Evolutionary conservation across 2,888 invertebrate species (phyloP), one percentile per base, ranked within the genome.

Genomic region (Thalpophila matura): DNA sequence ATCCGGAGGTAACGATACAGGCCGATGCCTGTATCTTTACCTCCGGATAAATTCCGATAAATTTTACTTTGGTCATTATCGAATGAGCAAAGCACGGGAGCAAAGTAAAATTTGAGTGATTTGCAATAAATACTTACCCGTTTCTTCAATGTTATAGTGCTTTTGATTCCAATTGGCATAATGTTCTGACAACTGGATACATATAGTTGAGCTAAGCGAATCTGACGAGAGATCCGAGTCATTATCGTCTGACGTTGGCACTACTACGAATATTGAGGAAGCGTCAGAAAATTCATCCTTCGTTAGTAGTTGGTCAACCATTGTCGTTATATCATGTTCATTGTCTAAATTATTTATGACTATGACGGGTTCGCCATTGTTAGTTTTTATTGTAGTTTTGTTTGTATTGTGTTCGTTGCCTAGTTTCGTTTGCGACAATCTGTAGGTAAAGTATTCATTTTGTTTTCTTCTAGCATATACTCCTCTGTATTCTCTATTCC

Each of bases 221-320:
- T 43, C 24, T 1, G 51, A 55, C 6, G 49, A 35, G 2, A 22
- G 1, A 3, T 61, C 49, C 0, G 60, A 58, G 26, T 76, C 78
- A 37, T 80, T 81, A 22, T 85, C 85, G 3, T 86, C 84, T 22
- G 82, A 80, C 4, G 61, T 27, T 7, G 89, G 80, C 3, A 90
- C 77, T 1, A 89, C 74, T 9, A 90, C 60, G 49, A 85, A 84
- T 35, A 89, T 73, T 4, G 89, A 88, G 2, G 90, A 88, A 3
- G 75, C 50, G 24, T 79, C 67, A 1, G 64, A 55, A 22, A 84
- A 37, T 29, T 78, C 60, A 12, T 80, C 76, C 4, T 70, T 77
- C 4, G 74, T 56, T 7, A 86, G 22, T 24, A 87, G 68, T 59
- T 82, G 69, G 31, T 83, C 74, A 1, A 88, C 71, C 47, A 88